Evolutionary conservation across 2,797 vertebrate genomes (phyloP).

Genomic region (Oreochromis mossambicus): DNA sequence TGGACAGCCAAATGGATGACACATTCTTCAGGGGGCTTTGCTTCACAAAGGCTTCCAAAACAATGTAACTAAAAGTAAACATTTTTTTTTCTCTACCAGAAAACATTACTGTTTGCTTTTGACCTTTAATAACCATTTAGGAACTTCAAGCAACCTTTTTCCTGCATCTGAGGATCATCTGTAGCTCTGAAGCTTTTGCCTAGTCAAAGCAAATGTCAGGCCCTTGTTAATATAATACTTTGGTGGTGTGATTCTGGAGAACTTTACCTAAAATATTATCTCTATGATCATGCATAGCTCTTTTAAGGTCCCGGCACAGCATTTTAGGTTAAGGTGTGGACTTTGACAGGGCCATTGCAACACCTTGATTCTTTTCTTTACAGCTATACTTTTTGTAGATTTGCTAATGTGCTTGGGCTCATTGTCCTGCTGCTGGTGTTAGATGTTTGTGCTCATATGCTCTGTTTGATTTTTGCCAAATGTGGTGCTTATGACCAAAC

Average conservation of each 20-base stretch:
- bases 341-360: background rate
- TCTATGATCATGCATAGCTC: background rate
- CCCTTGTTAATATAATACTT: background rate
- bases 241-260: background rate
- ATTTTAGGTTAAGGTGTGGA: background rate
- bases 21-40: background rate
- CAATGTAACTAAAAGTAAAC: background rate
- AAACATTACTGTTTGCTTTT: background rate
- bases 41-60: background rate
- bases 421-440: background rate
- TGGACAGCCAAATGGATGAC: background rate
- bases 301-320: background rate
- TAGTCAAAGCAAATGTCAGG: conserved; percentile 11
- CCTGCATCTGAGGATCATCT: background rate
- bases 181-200: background rate
- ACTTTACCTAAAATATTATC: background rate
- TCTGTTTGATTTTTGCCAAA: background rate
- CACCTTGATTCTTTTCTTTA: background rate
- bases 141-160: conserved; percentile 16
- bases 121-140: background rate
- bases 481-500: background rate
- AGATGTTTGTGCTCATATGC: background rate
- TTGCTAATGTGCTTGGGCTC: background rate
- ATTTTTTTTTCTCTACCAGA: background rate
- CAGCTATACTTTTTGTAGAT: background rate